phyloP scores from a whole-genome alignment of 2,113 vertebrate genomes.

The Madoqua kirkii region DNA sequence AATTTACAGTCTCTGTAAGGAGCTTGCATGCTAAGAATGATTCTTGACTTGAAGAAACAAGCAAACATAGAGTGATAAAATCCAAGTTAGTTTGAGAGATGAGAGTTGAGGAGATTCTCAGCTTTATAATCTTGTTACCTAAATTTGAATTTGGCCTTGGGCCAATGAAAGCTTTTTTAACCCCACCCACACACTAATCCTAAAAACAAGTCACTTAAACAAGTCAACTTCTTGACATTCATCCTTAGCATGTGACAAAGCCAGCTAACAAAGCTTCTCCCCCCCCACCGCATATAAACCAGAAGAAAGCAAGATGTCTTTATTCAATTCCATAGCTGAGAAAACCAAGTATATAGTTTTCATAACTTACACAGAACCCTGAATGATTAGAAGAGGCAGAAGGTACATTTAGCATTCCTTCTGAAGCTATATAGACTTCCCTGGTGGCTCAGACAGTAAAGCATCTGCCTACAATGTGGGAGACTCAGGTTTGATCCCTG shows the following conservation, averaged over 20 bases:
- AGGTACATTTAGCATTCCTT: background rate
- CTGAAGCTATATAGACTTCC: background rate
- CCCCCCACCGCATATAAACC: background rate
- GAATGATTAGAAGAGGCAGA: background rate
- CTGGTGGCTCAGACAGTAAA: background rate
- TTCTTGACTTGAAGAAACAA: background rate
- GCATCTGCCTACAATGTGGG: background rate
- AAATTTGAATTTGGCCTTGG: slow-evolving; percentile 13
- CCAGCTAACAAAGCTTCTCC: background rate
- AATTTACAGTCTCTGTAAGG: background rate
- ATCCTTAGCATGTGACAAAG: background rate
- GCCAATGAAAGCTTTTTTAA: background rate
- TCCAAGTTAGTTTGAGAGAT: background rate
- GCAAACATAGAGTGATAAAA: background rate
- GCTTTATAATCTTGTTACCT: background rate
- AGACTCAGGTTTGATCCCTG: too few species aligned
- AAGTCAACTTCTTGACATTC: slow-evolving; percentile 5
- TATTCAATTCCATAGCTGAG: background rate
- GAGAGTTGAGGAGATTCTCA: background rate
- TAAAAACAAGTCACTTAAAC: background rate
- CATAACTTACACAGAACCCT: background rate
- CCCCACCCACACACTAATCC: background rate
- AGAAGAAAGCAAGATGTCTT: background rate
- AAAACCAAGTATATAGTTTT: background rate
- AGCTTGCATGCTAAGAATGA: background rate